These are phyloP conservation scores for Perdita meconis DNA, from an alignment of 2,888 invertebrate genomes.

Conservation along the genomic window DNA sequence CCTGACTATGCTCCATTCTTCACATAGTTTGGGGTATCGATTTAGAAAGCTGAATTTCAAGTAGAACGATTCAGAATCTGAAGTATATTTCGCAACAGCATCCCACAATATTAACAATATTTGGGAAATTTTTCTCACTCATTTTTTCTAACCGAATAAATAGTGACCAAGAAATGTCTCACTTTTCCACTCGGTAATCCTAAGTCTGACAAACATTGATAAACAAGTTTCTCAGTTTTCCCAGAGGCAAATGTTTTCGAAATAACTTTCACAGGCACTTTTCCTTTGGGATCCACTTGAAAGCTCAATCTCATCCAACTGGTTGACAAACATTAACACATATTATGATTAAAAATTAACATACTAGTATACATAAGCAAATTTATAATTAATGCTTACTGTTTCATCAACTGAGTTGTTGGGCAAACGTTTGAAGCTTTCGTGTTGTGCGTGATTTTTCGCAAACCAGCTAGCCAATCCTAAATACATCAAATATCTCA, in stretches of 20 bases:
- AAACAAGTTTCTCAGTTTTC: conserved; percentile 89
- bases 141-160: neutral
- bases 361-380: too few species aligned
- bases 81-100: neutral
- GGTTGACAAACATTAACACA: too few species aligned
- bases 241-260: conserved; percentile 89
- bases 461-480: conserved; percentile 96
- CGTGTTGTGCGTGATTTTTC: conserved; percentile 96
- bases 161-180: conserved; percentile 22
- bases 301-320: conserved; percentile 89
- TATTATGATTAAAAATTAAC: too few species aligned
- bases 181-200: conserved; percentile 86
- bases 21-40: neutral
- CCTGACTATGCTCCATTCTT: conserved; percentile 9
- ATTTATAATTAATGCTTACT: conserved; percentile 91
- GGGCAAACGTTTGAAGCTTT: conserved; percentile 98
- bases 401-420: conserved; percentile 97
- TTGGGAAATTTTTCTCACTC: too few species aligned
- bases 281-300: conserved; percentile 87
- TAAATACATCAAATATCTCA: conserved; percentile 80
- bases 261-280: conserved; percentile 88
- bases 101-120: too few species aligned
- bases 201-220: conserved; percentile 88
- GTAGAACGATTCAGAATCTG: neutral
- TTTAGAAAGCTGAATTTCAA: conserved; percentile 1